These are phyloP conservation scores for Drosophila bocki DNA, from an alignment of 1,140 invertebrate species.

Conservation along the genomic window DNA sequence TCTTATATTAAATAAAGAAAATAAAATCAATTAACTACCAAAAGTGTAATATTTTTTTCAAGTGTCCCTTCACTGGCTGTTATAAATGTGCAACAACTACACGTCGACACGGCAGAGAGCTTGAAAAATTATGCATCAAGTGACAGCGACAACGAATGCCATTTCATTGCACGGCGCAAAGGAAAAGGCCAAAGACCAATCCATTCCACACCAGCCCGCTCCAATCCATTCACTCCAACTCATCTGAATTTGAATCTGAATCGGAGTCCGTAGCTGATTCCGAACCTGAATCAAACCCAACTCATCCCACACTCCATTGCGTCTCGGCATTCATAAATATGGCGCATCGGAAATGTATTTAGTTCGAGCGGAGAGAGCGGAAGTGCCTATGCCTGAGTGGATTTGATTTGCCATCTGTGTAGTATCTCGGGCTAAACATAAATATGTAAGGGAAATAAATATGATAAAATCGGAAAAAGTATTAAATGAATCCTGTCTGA, in stretches of 20 bases:
- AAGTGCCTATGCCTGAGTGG: constrained; percentile 65
- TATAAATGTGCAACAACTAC: constrained; percentile 79
- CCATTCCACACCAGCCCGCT: background rate
- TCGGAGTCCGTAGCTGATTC: background rate
- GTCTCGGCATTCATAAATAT: constrained; percentile 60
- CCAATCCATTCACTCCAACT: constrained; percentile 1
- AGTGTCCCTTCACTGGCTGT: constrained; percentile 36
- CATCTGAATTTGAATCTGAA: constrained; percentile 8
- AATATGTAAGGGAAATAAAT: constrained; percentile 42
- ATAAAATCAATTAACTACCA: too few species aligned
- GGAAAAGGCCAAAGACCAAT: constrained; percentile 32
- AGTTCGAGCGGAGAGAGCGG: constrained; percentile 60
- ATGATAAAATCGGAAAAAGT: constrained; percentile 47
- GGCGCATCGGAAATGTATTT: constrained; percentile 73
- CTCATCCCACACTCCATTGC: constrained; percentile 36
- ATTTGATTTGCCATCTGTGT: constrained; percentile 63
- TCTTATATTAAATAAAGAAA: background rate
- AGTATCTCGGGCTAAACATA: constrained; percentile 18
- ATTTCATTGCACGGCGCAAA: constrained; percentile 49
- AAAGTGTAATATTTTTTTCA: background rate
- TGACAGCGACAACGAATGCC: constrained; percentile 61
- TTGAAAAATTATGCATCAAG: constrained; percentile 81
- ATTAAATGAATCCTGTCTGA: constrained; percentile 34
- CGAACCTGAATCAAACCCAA: constrained; percentile 18
- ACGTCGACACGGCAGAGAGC: constrained; percentile 60